phyloP scores from a whole-genome alignment of 2,113 vertebrate genomes.

The Budorcas taxicolor region DNA sequence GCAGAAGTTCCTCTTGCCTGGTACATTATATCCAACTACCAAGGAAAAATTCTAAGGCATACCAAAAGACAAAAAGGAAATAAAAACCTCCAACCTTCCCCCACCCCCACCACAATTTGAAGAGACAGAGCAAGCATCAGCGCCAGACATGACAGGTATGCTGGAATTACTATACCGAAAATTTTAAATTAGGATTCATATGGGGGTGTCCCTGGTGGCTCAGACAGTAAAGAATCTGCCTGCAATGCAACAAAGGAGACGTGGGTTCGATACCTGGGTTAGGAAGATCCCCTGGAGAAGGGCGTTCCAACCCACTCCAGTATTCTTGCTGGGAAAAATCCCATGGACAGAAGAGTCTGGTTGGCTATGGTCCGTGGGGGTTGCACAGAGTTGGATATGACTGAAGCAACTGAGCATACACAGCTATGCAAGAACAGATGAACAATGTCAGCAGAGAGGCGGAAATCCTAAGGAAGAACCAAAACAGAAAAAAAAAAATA shows the following conservation, averaged over 20 bases:
- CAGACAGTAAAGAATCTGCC: not conserved
- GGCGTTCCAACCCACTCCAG: not conserved
- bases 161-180: not conserved
- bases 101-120: not conserved
- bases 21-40: not conserved
- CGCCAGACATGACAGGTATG: too few species aligned
- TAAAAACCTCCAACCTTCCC: not conserved
- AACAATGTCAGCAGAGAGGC: not conserved
- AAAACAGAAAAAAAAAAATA: not conserved
- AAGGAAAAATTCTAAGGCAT: not conserved
- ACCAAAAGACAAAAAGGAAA: not conserved
- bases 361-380: fast-evolving
- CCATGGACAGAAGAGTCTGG: not conserved
- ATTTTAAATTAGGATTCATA: not conserved
- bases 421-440: not conserved
- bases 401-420: not conserved
- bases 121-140: not conserved
- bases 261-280: not conserved
- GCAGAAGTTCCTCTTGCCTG: not conserved
- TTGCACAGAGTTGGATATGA: fast-evolving
- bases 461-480: not conserved
- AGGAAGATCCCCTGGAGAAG: not conserved
- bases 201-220: not conserved
- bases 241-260: not conserved
- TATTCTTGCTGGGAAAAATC: not conserved